These are phyloP conservation scores for Axinella damicornis DNA, from an alignment of 37 sponge, comb jelly and placozoan genomes.

Conservation along the genomic window DNA sequence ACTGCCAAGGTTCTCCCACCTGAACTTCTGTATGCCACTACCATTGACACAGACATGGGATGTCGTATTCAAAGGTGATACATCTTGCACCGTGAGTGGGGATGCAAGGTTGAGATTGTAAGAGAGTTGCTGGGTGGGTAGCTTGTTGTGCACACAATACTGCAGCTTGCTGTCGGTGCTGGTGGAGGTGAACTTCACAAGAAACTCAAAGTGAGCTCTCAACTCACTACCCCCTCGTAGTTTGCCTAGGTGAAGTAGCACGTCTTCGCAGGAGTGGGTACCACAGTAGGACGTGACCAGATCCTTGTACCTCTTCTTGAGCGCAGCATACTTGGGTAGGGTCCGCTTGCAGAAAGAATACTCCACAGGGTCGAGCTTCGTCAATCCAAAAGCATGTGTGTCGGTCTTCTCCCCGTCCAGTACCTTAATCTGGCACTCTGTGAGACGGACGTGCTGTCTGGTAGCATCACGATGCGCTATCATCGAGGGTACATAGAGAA, in stretches of 20 bases:
- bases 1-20: not conserved
- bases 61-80: not conserved
- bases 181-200: slow-evolving; percentile 12
- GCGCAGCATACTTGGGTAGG: slow-evolving; percentile 2
- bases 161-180: not conserved
- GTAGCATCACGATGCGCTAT: slow-evolving; percentile 11
- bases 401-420: not conserved
- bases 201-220: slow-evolving; percentile 19
- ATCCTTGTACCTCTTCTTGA: not conserved
- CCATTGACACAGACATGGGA: not conserved
- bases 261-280: slow-evolving; percentile 40
- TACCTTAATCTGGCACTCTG: slow-evolving; percentile 18
- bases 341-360: not conserved
- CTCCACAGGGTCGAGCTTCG: slow-evolving; percentile 3
- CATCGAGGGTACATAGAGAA: slow-evolving; percentile 44
- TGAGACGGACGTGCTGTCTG: slow-evolving; percentile 42
- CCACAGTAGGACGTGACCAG: not conserved
- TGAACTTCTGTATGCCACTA: not conserved
- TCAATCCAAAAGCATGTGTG: not conserved
- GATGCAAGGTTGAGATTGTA: slow-evolving; percentile 25
- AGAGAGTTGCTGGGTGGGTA: slow-evolving; percentile 12
- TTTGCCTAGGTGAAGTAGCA: slow-evolving; percentile 28
- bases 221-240: not conserved
- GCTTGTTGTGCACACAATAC: slow-evolving; percentile 1
- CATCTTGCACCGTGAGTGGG: slow-evolving; percentile 11